Conservation (phyloP, 2,797 vertebrate species). For the Hemitrygon akajei region DNA sequence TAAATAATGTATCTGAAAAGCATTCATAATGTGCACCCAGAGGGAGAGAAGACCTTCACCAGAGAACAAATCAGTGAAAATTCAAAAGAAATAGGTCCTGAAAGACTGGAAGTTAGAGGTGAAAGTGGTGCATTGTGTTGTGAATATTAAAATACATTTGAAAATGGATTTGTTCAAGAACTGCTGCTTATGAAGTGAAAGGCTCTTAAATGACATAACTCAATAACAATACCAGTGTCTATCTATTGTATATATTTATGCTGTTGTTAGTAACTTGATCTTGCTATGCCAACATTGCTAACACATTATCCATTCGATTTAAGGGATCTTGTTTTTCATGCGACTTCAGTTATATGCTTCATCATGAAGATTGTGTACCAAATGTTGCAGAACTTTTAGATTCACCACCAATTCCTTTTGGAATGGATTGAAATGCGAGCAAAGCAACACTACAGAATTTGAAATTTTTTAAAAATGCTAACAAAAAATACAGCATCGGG, state of each 20-base stretch:
- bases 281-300: background rate
- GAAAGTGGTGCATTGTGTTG: background rate
- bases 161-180: too few species aligned
- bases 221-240: too few species aligned
- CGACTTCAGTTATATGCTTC: background rate
- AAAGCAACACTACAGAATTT: background rate
- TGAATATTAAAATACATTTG: too few species aligned
- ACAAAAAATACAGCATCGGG: background rate
- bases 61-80: background rate
- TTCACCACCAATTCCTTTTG: background rate
- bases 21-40: background rate
- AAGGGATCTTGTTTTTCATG: background rate
- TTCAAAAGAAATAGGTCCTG: background rate
- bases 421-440: background rate
- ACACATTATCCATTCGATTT: background rate
- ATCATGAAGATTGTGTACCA: background rate
- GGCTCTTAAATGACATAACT: too few species aligned
- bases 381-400: background rate
- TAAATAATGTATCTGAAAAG: background rate
- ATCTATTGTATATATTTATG: too few species aligned
- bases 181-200: too few species aligned
- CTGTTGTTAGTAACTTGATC: too few species aligned
- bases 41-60: background rate
- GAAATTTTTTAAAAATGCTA: background rate
- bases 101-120: background rate